Evolutionary conservation across 2,797 vertebrate genomes (phyloP).

Genomic region (Zenarchopterus dispar): DNA sequence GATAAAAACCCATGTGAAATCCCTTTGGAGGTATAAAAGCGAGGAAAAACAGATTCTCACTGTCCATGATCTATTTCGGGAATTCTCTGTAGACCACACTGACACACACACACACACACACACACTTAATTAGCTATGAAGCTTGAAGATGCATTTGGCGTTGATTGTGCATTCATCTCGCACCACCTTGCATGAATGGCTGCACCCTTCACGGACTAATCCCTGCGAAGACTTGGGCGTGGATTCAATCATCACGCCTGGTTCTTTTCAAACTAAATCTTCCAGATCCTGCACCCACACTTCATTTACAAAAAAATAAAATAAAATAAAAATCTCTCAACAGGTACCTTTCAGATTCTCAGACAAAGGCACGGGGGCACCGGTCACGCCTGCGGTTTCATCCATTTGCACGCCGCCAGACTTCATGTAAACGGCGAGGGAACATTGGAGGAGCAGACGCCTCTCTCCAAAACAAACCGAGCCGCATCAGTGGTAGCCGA

Average conservation of each 20-base stretch:
- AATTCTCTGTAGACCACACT: slow-evolving; percentile 70
- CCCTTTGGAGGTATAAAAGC: slow-evolving; percentile 69
- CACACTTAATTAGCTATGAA: slow-evolving; percentile 67
- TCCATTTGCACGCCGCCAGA: neutral
- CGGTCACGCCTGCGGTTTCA: neutral
- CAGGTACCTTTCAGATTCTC: slow-evolving; percentile 19
- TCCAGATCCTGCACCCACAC: too few species aligned
- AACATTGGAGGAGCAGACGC: slow-evolving; percentile 15
- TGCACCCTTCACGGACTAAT: slow-evolving; percentile 37
- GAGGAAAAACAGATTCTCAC: slow-evolving; percentile 65
- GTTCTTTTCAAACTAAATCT: too few species aligned
- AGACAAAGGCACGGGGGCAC: neutral
- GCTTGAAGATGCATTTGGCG: slow-evolving; percentile 51
- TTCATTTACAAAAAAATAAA: too few species aligned
- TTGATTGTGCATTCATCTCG: slow-evolving; percentile 50
- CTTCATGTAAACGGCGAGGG: slow-evolving; percentile 47
- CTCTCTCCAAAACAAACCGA: slow-evolving; percentile 48
- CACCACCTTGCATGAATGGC: slow-evolving; percentile 50
- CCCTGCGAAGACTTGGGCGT: slow-evolving; percentile 20
- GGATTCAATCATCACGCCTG: too few species aligned
- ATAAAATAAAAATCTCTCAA: neutral
- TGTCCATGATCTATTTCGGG: slow-evolving; percentile 76
- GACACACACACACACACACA: slow-evolving; percentile 24
- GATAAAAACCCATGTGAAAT: slow-evolving; percentile 68
- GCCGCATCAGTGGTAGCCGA: slow-evolving; percentile 33